Base-by-base conservation (phyloP, 2,797 vertebrate species). In the Manis crassicaudata region DNA sequence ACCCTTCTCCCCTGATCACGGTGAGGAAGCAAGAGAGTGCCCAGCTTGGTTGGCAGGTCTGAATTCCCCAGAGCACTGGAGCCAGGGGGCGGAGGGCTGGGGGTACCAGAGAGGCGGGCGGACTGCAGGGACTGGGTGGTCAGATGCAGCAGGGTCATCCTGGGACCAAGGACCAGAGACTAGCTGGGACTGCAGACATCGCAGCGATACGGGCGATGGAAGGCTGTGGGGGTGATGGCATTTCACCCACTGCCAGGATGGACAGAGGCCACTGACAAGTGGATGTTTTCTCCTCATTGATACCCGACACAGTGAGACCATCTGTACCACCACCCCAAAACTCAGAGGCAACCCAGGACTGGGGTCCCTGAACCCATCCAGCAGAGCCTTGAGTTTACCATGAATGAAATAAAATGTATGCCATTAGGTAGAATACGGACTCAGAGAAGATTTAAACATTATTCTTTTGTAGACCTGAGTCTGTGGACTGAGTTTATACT, bases 1-100 rank as follows among this genome's bases (percentile, higher is more conserved):
- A 17, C 4, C 8, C 20, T 20, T 4, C 4, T 27, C 27, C 21
- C 3, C 0, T 2, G 27, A 32, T 9, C 37, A 25, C 1, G 9
- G 56, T 43, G 11, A 43, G 21, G 29, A 40, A 88, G 35, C 32
- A 63, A 21, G 56, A 90, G 40, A 21, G 70, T 82, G 43, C 50
- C 46, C 18, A 21, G 27, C 20, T 60, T 52, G 12, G 18, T 0
- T 83, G 60, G 58, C 25, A 8, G 58, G 50, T 52, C 46, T 27
- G 52, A 68, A 54, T 52, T 88, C 75, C 6, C 40, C 52, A 40
- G 8, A 35, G 81, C 13, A 60, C 37, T 29, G 32, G 40, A 40
- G 70, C 62, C n/a, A 77, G 0, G 2, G 21, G 58, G 76, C 16
- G 32, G 75, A n/a, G 5, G 40, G 46, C 4, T 18, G 20, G 35